Base-by-base conservation (phyloP, 2,797 vertebrate genomes). In the Neoniphon sammara region DNA sequence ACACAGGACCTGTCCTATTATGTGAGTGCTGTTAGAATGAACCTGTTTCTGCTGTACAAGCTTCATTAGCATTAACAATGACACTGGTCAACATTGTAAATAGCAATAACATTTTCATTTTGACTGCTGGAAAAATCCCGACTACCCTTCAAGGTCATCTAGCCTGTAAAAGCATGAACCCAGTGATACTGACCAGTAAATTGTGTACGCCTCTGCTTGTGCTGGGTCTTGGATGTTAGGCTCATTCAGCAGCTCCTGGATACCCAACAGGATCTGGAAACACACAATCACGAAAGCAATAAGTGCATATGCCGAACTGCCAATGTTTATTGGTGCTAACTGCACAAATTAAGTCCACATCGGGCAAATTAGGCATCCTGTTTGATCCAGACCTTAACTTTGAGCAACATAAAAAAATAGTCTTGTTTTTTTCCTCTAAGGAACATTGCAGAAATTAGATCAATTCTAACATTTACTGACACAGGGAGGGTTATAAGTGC, bases 191-290 rank as follows among this genome's bases (percentile, higher is more conserved):
- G 44, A 95, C 94, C 94, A 95, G 87, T 95, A 95, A 70, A 95
- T 95, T 50, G 94, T 95, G 86, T 94, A 95, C 0, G 94, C 94
- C 79, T 95, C 94, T 72, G 94, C 94, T 85, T 95, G 94, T 70
- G 94, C 94, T 57, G 94, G 94, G 76, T 95, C 94, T 80, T 95
- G 94, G 61, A 95, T 95, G 90, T 95, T 95, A 1, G 94, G 94
- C 83, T 95, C 94, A 34, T 95, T 95, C 77, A 95, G 92, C 78
- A 95, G 91, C 89, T 95, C 94, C 89, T 95, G 94, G 82, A 95
- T 93, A 3, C 94, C 94, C 90, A 95, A 74, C 71, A 95, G 88
- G 84, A 95, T 94, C 94, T 93, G 73, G 60, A 84, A 76, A 70
- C 30, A 82, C 52, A 83, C 44, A 46, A 46, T 42, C 3, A 42